These are phyloP conservation scores for Limonius californicus DNA, from an alignment of 1,140 invertebrate species.

Conservation along the genomic window DNA sequence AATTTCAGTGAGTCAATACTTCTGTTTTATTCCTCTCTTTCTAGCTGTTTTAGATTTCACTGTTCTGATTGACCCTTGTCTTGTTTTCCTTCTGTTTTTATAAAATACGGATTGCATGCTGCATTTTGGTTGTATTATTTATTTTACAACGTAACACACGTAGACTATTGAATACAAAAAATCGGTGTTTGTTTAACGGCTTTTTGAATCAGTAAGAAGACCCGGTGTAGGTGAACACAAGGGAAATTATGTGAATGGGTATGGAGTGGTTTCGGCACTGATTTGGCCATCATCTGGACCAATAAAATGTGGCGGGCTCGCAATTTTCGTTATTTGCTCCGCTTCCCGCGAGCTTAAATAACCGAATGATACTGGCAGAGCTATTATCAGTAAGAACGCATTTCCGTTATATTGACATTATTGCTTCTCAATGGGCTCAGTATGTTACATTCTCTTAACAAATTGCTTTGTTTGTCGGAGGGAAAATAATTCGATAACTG, in stretches of 20 bases:
- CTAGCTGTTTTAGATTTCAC: no score
- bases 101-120: no score
- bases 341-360: not conserved
- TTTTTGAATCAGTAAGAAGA: no score
- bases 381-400: not conserved
- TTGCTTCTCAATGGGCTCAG: not conserved
- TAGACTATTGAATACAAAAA: no score
- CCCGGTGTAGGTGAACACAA: not conserved
- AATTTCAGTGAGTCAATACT: no score
- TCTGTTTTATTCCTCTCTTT: no score
- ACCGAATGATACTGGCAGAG: slow-evolving; percentile 6
- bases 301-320: not conserved
- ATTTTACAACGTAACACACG: no score
- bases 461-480: not conserved
- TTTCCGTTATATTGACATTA: slow-evolving; percentile 4
- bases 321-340: not conserved
- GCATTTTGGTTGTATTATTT: no score
- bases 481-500: no score
- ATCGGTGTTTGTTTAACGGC: no score
- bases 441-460: not conserved
- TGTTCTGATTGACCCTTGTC: no score
- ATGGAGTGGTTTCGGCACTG: not conserved
- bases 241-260: slow-evolving; percentile 8
- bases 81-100: no score
- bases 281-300: not conserved